Evolutionary conservation across 2,113 vertebrate genomes (phyloP).

Genomic region (Madoqua kirkii): DNA sequence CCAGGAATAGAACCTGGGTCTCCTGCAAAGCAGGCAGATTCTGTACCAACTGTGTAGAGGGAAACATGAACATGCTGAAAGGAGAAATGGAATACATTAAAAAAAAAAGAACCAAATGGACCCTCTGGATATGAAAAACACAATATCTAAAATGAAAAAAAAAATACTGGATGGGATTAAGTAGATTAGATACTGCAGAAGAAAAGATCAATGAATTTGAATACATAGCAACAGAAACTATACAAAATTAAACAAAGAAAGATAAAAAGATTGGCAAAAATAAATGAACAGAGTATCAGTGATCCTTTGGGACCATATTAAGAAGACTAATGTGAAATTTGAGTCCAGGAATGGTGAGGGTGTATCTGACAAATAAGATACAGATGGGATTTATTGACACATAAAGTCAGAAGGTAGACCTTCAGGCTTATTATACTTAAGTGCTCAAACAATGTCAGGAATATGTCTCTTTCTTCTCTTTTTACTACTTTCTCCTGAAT

Average conservation of each 20-base stretch:
- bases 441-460: neutral
- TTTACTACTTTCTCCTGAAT: neutral
- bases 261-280: neutral
- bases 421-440: neutral
- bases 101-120: neutral
- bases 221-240: neutral
- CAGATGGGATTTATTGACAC: neutral
- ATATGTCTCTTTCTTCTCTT: neutral
- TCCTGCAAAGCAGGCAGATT: neutral
- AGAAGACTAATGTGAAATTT: neutral
- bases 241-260: neutral
- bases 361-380: neutral
- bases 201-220: neutral
- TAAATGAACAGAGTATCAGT: neutral
- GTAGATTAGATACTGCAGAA: neutral
- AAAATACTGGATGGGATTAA: neutral
- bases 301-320: neutral
- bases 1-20: neutral
- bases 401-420: neutral
- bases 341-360: neutral
- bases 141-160: conserved; percentile 3
- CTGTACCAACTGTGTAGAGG: neutral
- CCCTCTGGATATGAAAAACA: neutral
- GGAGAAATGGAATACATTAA: neutral
- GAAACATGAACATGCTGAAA: neutral